Evolutionary conservation across 2,888 invertebrate genomes (phyloP), one percentile per base, ranked within the genome.

Genomic region (Pinctada fucata): DNA sequence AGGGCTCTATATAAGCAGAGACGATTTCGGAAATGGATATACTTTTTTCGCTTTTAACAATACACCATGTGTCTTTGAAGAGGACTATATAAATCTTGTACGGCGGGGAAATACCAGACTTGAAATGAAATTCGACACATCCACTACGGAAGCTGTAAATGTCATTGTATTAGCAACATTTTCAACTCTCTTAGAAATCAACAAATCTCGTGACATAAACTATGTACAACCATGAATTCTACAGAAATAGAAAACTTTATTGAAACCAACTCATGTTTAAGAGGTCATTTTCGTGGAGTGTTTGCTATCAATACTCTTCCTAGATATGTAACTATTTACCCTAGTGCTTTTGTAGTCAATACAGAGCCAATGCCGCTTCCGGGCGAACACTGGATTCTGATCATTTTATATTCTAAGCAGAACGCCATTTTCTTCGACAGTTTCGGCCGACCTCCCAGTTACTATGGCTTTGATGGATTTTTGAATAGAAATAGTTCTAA

Each of bases 201-300:
- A 5, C 45, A n/a, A 63, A 65, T 10, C 65, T 45, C 6, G 72
- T 64, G 52, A 72, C 58, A 64, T 65, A 31, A 65, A 65, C 49
- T 74, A 74, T 45, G 50, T 50, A 10, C 66, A 49, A 74, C 72
- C 67, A 77, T 77, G 71, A 76, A 76, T 50, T 66, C 49, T n/a
- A 47, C 3, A 6, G 3, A 71, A 51, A 16, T 69, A 31, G 31
- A 71, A n/a, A 65, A 58, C 16, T 51, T 76, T 45, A 68, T 76
- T 13, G 31, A 13, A 2, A 13, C 31, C 47, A 52, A 45, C 45
- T 6, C 47, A 2, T 72, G 72, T 47, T 72, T 72, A 72, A 68
- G 47, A 74, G 58, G 51, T 13, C n/a, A 47, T 13, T n/a, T n/a
- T 67, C n/a, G 45, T 10, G 74, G 67, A n/a, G 64, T 76, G 3